Evolutionary conservation across 2,113 vertebrate species (phyloP), one percentile per base, ranked within the genome.

Genomic region (Chloroceryle aenea): DNA sequence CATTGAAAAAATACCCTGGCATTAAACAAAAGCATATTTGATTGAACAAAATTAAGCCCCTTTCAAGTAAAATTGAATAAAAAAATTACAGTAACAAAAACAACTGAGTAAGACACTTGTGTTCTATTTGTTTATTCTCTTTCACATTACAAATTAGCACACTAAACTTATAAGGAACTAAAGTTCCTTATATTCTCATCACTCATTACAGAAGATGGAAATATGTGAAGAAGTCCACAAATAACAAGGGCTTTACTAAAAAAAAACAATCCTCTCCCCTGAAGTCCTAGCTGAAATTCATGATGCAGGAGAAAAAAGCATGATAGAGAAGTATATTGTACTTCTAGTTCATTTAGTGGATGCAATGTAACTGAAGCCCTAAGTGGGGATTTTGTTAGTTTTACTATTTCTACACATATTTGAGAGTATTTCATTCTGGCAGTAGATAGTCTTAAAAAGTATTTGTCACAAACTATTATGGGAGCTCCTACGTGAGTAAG

Each of bases 401-500:
- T 77, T 52, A 71, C 10, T 67, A 55, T 85, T 93, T 47, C 56
- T 67, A 50, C 32, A 56, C 7, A 15, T 78, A 78, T 63, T 62
- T 74, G 26, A 62, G 27, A 62, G 14, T 10, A 3, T 19, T 79
- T 30, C 29, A 85, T 18, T 22, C 30, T 86, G 3, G 0, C 22
- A 88, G 32, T 2, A 79, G 9, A 50, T 9, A 88, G 27, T 21
- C 22, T 72, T 83, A 53, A 55, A 59, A 63, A 12, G 7, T 30
- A 50, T 63, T 29, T 47, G 66, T 45, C 14, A 4, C 36, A 53
- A 27, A 6, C 9, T 88, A 4, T 45, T 45, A 85, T 10, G n/a
- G 45, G 43, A 92, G 69, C 34, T 64, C 32, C n/a, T 27, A 38
- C 0, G 0, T 34, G n/a, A n/a, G n/a, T 34, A 58, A 36, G 14